A percentile compares a stretch with the other conserved stretches of the same genome.
These are phyloP conservation scores for Drosophila longiperda DNA, from an alignment of 2,888 invertebrate genomes.

Conservation along the genomic window DNA sequence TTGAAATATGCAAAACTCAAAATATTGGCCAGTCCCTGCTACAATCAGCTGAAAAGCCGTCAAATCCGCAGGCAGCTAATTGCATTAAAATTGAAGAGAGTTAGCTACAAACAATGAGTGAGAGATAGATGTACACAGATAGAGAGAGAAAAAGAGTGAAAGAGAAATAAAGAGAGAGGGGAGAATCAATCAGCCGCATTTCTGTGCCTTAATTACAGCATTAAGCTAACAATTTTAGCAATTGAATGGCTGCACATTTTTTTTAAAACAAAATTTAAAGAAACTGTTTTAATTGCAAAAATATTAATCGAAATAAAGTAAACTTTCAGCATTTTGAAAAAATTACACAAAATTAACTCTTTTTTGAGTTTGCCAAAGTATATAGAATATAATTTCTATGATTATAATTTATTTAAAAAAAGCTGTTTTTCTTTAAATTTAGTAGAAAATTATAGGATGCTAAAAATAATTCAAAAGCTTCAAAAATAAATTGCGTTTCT, in stretches of 20 bases:
- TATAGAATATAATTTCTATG: not conserved
- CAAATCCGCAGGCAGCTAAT: constrained; percentile 21
- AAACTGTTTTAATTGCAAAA: not conserved
- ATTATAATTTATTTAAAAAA: not conserved
- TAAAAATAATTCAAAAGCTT: not conserved
- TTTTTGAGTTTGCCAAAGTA: not conserved
- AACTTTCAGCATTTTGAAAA: not conserved
- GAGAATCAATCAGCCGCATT: not conserved
- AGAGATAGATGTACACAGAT: not conserved
- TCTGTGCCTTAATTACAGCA: not conserved
- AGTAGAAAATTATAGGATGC: not conserved
- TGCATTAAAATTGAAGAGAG: constrained; percentile 23
- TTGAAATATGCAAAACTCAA: constrained; percentile 39
- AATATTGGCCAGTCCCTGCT: constrained; percentile 5
- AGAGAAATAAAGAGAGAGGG: not conserved
- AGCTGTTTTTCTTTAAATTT: not conserved
- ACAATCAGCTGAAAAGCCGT: constrained; percentile 37
- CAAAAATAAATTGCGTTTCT: not conserved
- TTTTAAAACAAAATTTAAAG: not conserved
- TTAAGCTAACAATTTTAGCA: not conserved
- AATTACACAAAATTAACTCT: not conserved
- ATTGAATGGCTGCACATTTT: not conserved
- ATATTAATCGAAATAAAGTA: not conserved
- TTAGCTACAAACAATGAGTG: not conserved
- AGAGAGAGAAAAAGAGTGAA: not conserved